Evolutionary conservation across 2,113 vertebrate species (phyloP), one percentile per base, ranked within the genome.

Genomic region (Nothobranchius furzeri): DNA sequence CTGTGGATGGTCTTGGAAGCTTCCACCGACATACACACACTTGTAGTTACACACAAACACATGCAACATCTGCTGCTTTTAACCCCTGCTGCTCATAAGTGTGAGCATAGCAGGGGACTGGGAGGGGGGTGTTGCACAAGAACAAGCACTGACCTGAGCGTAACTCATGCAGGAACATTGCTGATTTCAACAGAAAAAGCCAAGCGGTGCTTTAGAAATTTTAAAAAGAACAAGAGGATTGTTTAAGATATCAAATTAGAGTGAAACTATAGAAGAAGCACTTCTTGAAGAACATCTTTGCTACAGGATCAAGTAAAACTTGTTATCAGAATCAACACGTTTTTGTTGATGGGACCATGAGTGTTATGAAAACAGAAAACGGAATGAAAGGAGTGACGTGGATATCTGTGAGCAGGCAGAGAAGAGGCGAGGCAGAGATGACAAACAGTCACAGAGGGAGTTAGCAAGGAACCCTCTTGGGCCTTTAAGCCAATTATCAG

Each of bases 31-130:
- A 72, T 55, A 78, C 70, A 81, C 75, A 79, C 69, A 50, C 53
- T 37, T n/a, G 36, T 35, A 77, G 51, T 64, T 70, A 70, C 70
- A 76, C 45, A 75, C 12, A 76, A 46, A 70, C 77, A 70, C 53
- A 54, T 78, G 62, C 59, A 91, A 91, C 92, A 93, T 91, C 91
- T 93, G 90, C 84, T 83, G 90, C 84, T 86, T 83, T 88, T 89
- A 91, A 90, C 85, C 83, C 88, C 82, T 77, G 65, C 81, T 77
- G 76, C 42, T 70, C 73, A 35, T 45, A 30, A 60, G 69, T 68
- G 56, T 70, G 70, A 62, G 53, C 48, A 4, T 54, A 55, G 56
- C 9, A 40, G 73, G 50, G 64, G 47, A 30, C 1, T 69, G 53
- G 49, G 35, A 40, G 47, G 47, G 20, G 17, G 11, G 35, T 36